A percentile compares a stretch with the other conserved stretches of the same genome.
Evolutionary conservation across 2,113 vertebrate genomes (phyloP).

Genomic region (Carlito syrichta): DNA sequence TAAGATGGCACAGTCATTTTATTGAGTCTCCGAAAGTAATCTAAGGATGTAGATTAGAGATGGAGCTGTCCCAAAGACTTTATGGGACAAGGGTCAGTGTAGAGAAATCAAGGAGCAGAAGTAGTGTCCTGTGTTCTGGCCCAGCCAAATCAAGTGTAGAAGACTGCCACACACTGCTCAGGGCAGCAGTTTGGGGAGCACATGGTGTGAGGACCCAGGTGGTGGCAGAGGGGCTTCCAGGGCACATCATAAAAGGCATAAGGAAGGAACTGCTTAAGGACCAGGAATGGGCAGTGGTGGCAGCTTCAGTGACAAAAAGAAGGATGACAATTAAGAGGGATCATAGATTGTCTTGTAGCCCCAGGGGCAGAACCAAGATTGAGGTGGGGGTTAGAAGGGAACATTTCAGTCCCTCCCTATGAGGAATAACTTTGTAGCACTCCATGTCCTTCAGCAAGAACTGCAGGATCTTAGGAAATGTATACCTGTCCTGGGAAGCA

Average conservation of each 20-base stretch:
- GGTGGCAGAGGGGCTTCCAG: not conserved
- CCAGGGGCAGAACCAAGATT: not conserved
- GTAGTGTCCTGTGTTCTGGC: not conserved
- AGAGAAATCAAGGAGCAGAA: not conserved
- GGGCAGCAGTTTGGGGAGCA: not conserved
- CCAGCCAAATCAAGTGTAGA: rapidly evolving
- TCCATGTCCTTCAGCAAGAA: not conserved
- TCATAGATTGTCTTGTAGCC: not conserved
- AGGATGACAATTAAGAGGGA: not conserved
- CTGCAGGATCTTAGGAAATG: not conserved
- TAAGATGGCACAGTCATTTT: not conserved
- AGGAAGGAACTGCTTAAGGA: not conserved
- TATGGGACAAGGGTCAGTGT: not conserved
- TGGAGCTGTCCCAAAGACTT: not conserved
- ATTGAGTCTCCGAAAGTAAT: not conserved
- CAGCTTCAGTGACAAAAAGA: not conserved
- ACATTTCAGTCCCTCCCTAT: not conserved
- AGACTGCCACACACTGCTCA: rapidly evolving
- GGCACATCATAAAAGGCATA: rapidly evolving
- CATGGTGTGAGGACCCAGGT: rapidly evolving
- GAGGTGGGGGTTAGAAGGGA: not conserved
- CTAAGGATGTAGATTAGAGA: not conserved
- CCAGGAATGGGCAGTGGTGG: not conserved
- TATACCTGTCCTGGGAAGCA: not conserved
- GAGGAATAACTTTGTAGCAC: not conserved